phyloP scores from a whole-genome alignment of 2,797 vertebrate genomes.

The Chrysocyon brachyurus region DNA sequence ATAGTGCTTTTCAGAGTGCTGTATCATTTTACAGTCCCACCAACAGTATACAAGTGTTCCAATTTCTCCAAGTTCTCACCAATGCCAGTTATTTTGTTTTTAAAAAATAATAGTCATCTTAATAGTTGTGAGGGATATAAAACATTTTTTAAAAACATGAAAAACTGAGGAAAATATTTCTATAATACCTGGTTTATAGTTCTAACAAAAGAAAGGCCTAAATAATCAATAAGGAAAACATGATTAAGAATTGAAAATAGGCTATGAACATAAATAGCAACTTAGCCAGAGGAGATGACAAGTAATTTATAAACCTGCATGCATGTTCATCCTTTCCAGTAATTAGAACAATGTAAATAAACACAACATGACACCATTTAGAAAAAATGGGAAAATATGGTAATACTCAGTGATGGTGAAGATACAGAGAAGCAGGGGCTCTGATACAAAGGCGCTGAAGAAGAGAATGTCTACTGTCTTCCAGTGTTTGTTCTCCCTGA shows the following conservation, averaged over 20 bases:
- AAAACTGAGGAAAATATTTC: neutral
- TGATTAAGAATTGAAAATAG: conserved; percentile 16
- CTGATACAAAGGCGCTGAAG: neutral
- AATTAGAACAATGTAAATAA: neutral
- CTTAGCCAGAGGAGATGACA: neutral
- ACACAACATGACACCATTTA: neutral
- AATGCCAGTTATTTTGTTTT: neutral
- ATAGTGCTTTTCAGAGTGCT: neutral
- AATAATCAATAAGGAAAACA: conserved; percentile 12
- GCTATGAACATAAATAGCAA: neutral
- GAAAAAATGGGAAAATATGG: neutral
- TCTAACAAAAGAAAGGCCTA: neutral
- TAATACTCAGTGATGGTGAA: neutral
- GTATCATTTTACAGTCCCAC: neutral
- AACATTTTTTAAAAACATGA: neutral
- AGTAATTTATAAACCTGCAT: neutral
- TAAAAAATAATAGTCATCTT: neutral
- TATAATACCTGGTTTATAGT: neutral
- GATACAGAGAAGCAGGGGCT: neutral
- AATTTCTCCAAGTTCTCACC: neutral
- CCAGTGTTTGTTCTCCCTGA: neutral
- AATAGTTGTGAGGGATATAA: neutral
- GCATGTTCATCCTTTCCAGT: neutral
- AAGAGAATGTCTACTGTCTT: neutral
- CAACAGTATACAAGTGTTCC: neutral